These are phyloP conservation scores for Carcinoscorpius rotundicauda DNA, from an alignment of 1,140 invertebrate species.

Conservation along the genomic window DNA sequence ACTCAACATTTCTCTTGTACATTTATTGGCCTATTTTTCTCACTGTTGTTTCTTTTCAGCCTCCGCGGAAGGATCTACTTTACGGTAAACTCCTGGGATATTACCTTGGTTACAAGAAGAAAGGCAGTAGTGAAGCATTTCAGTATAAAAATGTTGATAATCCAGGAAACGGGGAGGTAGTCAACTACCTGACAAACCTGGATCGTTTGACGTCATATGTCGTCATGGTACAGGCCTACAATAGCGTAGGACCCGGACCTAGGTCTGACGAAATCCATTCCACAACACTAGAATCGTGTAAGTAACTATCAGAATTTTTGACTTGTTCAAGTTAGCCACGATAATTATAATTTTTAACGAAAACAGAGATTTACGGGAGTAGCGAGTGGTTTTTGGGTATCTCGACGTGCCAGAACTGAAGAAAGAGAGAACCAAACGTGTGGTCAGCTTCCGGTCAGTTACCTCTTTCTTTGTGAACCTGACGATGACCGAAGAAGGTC, in stretches of 20 bases:
- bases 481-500: too few relatives aligned
- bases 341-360: too few relatives aligned
- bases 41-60: constrained; percentile 28
- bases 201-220: constrained; percentile 30
- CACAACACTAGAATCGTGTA: constrained; percentile 19
- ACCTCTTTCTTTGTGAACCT: too few relatives aligned
- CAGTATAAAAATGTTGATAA: constrained; percentile 28
- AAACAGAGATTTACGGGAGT: too few relatives aligned
- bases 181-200: neutral
- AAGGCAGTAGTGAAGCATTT: constrained; percentile 30
- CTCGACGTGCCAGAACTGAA: too few relatives aligned
- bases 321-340: too few relatives aligned
- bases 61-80: constrained; percentile 70
- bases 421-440: too few relatives aligned
- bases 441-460: too few relatives aligned
- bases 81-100: constrained; percentile 87
- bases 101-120: constrained; percentile 67
- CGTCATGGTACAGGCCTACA: constrained; percentile 39
- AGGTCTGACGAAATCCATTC: constrained; percentile 28
- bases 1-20: too few relatives aligned
- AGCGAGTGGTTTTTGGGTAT: too few relatives aligned
- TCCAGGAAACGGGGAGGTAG: constrained; percentile 3
- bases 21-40: too few relatives aligned
- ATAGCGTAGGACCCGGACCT: constrained; percentile 34
- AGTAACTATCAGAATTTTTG: neutral